A percentile compares a stretch with the other conserved stretches of the same genome.
Evolutionary conservation across 2,797 vertebrate genomes (phyloP).

Genomic region (Columba guinea): DNA sequence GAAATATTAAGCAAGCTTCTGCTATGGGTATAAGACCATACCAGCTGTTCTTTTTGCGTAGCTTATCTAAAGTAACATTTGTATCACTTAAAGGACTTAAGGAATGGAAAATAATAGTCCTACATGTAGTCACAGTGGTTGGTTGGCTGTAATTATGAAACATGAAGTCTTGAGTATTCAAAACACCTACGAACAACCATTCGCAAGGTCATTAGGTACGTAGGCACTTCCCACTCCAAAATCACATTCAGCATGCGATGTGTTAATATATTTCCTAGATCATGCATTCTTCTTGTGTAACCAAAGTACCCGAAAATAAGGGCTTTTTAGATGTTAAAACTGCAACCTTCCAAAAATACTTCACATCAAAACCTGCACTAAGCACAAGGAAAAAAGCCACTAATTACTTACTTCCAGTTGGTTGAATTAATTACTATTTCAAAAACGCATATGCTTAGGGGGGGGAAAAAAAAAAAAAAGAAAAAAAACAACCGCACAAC

Average conservation of each 20-base stretch:
- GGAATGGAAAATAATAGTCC: background rate
- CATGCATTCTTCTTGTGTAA: background rate
- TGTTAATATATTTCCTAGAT: background rate
- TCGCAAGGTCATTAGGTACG: background rate
- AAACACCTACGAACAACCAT: background rate
- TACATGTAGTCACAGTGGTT: background rate
- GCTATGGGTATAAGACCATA: background rate
- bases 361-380: background rate
- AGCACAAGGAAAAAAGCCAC: background rate
- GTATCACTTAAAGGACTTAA: background rate
- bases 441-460: slow-evolving; percentile 32
- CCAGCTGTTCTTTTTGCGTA: background rate
- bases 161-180: background rate
- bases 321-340: background rate
- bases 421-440: slow-evolving; percentile 54
- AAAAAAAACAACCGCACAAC: background rate
- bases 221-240: background rate
- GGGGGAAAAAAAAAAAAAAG: too few species aligned
- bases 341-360: background rate
- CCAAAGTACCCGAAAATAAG: background rate
- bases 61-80: background rate
- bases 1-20: background rate
- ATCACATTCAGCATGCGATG: background rate
- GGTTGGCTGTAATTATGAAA: background rate
- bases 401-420: slow-evolving; percentile 58